Evolutionary conservation across 2,113 vertebrate species (phyloP), one percentile per base, ranked within the genome.

Genomic region (Apaloderma vittatum): DNA sequence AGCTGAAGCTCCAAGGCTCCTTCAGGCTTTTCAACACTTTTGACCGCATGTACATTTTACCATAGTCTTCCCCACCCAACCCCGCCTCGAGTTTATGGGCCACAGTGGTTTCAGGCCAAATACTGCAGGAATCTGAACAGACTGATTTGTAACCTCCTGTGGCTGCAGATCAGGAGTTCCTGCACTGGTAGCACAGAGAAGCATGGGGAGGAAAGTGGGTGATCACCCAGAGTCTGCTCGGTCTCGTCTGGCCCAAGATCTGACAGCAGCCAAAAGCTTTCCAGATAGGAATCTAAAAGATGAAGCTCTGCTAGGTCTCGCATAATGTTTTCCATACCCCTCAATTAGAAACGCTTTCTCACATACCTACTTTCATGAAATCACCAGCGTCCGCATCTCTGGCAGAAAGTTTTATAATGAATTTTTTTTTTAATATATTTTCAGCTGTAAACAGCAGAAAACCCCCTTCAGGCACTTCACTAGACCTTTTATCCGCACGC

Each of bases 401-500:
- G 26, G 90, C 78, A 77, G 87, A 96, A 98, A 98, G 96, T 98
- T 98, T 95, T 96, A 91, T 92, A 97, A 97, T 95, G 97, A 98
- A 86, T 34, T 88, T 91, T 93, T 94, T 90, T 61, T 88, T 86
- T 88, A 61, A 76, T 77, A 97, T 98, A 97, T 96, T 97, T 96
- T 98, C 97, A 96, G 97, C 97, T 97, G 94, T 88, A 97, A 97
- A 96, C 97, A 98, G 98, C 98, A 98, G 97, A 98, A 98, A 98
- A 80, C 72, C 97, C 95, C 97, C 98, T 98, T 94, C 96, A 96
- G 98, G 98, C 98, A 85, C 97, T 98, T 98, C 87, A 67, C 96
- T 93, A 98, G 98, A 98, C 98, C 98, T 98, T 98, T 98, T 98
- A 98, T 98, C 98, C 96, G 9, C 82, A 97, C 19, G 79, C 97